Evolutionary conservation across 2,113 vertebrate genomes (phyloP).

Genomic region (Beaufortia kweichowensis): DNA sequence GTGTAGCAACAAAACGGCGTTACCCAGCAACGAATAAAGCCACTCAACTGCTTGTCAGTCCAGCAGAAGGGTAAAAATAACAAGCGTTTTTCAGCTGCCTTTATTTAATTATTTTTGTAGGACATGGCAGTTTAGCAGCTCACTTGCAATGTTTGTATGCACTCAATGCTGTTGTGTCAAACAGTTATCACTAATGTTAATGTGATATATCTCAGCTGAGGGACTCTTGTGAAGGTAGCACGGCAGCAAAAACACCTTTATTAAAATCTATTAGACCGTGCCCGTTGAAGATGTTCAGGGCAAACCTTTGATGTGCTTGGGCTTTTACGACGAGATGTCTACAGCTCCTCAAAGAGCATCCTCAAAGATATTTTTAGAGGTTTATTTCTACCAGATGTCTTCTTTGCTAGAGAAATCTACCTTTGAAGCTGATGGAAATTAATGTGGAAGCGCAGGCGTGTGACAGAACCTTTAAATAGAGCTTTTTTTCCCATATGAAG

Average conservation of each 20-base stretch:
- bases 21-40: slow-evolving; percentile 47
- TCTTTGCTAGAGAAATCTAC: slow-evolving; percentile 34
- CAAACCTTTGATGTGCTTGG: slow-evolving; percentile 48
- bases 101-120: background rate
- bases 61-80: slow-evolving; percentile 36
- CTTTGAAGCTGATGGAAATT: slow-evolving; percentile 50
- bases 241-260: slow-evolving; percentile 5
- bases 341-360: slow-evolving; percentile 20
- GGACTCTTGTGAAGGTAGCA: slow-evolving; percentile 19
- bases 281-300: slow-evolving; percentile 23
- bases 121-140: background rate
- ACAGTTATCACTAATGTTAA: slow-evolving; percentile 23
- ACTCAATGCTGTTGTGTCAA: slow-evolving; percentile 1
- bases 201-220: slow-evolving; percentile 19
- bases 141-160: background rate
- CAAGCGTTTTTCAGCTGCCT: slow-evolving; percentile 12
- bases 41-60: slow-evolving; percentile 32
- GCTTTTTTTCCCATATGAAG: background rate
- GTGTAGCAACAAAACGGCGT: slow-evolving; percentile 49
- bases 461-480: slow-evolving; percentile 22
- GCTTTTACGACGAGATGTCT: slow-evolving; percentile 37
- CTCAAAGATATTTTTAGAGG: slow-evolving; percentile 42
- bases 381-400: slow-evolving; percentile 40
- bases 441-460: slow-evolving; percentile 24
- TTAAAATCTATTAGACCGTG: slow-evolving; percentile 32